Conservation (phyloP, 2,797 vertebrate genomes). For the Falco peregrinus region DNA sequence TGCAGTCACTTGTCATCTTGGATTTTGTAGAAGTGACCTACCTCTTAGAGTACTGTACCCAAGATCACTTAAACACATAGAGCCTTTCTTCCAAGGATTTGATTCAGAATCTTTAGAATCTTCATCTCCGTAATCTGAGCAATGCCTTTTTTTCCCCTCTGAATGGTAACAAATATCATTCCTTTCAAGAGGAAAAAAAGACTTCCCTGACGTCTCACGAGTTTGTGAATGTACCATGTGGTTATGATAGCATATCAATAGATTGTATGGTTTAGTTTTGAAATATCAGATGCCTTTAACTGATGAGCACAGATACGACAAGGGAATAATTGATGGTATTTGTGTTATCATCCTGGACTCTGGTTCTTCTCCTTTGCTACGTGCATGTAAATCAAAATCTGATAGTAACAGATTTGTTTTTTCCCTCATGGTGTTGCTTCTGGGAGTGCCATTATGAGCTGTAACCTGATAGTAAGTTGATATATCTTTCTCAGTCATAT, state of each 20-base stretch:
- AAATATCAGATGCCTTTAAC: background rate
- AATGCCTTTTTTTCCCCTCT: background rate
- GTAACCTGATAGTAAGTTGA: background rate
- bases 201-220: background rate
- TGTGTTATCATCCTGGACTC: background rate
- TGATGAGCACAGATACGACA: background rate
- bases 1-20: background rate
- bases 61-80: background rate
- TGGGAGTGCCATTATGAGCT: background rate
- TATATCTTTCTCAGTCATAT: background rate
- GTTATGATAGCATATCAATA: background rate
- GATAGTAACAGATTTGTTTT: background rate
- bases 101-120: background rate
- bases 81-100: background rate
- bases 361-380: background rate
- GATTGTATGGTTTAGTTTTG: background rate
- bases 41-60: background rate
- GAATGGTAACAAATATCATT: background rate
- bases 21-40: background rate
- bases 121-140: background rate
- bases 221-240: background rate
- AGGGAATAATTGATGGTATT: background rate
- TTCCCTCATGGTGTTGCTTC: background rate
- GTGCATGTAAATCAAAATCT: background rate
- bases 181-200: background rate